A percentile compares a stretch with the other conserved stretches of the same genome.
Conservation (phyloP, 1,140 invertebrate genomes). For the Protaetia brevitarsis region DNA sequence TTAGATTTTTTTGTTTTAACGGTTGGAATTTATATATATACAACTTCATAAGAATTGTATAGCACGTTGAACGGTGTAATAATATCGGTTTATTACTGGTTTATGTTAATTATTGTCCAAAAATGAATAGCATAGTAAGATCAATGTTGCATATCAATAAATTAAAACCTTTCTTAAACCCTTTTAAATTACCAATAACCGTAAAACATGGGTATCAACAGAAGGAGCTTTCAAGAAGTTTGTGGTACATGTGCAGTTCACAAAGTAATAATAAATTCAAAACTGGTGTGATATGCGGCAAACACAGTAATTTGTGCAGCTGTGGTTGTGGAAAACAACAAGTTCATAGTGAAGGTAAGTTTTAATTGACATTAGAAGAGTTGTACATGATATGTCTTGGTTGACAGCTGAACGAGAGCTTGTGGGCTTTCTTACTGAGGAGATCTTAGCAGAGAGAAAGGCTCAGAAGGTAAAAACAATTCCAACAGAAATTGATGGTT, state of each 20-base stretch:
- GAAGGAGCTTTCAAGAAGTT: constrained; percentile 60
- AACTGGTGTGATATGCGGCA: constrained; percentile 42
- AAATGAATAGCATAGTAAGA: constrained; percentile 68
- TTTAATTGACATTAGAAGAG: neutral
- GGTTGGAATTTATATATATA: too few relatives aligned
- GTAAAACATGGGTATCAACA: constrained; percentile 48
- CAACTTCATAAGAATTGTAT: too few relatives aligned
- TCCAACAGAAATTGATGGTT: constrained; percentile 74
- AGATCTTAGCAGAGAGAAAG: constrained; percentile 84
- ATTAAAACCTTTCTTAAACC: constrained; percentile 51
- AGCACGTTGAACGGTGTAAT: too few relatives aligned
- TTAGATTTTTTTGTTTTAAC: too few relatives aligned
- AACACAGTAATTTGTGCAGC: constrained; percentile 54
- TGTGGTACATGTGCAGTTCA: constrained; percentile 66
- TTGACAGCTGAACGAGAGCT: constrained; percentile 79
- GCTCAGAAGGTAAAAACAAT: constrained; percentile 71
- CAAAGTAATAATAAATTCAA: constrained; percentile 38
- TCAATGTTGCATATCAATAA: constrained; percentile 54
- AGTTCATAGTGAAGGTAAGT: constrained; percentile 67
- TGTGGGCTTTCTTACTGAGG: constrained; percentile 81
- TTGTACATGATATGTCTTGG: neutral
- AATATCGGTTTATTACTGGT: too few relatives aligned
- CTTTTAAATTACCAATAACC: constrained; percentile 50
- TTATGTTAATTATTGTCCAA: constrained; percentile 34
- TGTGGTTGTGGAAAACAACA: constrained; percentile 59